Conservation (phyloP, 2,888 invertebrate genomes). For the Hydriomena furcata region DNA sequence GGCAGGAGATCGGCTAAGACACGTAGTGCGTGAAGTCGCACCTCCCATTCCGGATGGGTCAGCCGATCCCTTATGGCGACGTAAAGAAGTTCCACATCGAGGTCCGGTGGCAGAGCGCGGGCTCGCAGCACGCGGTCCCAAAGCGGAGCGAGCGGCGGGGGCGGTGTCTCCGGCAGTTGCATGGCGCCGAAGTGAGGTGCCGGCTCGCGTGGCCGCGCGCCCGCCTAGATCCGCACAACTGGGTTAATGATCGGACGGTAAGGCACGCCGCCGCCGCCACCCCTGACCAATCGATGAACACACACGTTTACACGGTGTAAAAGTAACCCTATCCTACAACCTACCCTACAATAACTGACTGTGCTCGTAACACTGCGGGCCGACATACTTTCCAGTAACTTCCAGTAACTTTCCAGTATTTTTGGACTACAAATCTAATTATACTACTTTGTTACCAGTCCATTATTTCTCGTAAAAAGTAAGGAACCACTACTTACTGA, state of each 20-base stretch:
- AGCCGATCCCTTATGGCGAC: conserved; percentile 88
- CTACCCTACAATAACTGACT: conserved; percentile 15
- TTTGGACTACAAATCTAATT: no score
- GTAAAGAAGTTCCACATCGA: conserved; percentile 86
- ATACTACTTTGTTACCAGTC: no score
- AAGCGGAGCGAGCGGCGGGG: conserved; percentile 86
- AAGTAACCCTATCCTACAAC: no score
- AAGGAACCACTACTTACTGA: no score
- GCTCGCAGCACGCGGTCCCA: conserved; percentile 92
- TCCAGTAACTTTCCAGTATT: no score
- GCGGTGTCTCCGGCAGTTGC: conserved; percentile 77
- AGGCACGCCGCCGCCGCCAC: conserved; percentile 66
- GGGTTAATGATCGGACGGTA: conserved; percentile 82
- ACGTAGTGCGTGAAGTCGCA: conserved; percentile 90
- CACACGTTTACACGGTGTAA: conserved; percentile 47
- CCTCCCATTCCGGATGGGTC: conserved; percentile 92
- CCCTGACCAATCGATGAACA: conserved; percentile 79
- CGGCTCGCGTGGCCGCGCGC: conserved; percentile 70
- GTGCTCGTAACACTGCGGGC: conserved; percentile 1
- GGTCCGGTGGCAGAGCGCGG: conserved; percentile 87
- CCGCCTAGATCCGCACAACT: conserved; percentile 76
- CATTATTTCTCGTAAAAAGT: no score
- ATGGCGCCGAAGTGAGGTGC: conserved; percentile 60
- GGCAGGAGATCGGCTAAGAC: conserved; percentile 92
- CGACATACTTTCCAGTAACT: conserved; percentile 16